Evolutionary conservation across 2,113 vertebrate genomes (phyloP), one percentile per base, ranked within the genome.

Genomic region (Pyxicephalus adspersus): DNA sequence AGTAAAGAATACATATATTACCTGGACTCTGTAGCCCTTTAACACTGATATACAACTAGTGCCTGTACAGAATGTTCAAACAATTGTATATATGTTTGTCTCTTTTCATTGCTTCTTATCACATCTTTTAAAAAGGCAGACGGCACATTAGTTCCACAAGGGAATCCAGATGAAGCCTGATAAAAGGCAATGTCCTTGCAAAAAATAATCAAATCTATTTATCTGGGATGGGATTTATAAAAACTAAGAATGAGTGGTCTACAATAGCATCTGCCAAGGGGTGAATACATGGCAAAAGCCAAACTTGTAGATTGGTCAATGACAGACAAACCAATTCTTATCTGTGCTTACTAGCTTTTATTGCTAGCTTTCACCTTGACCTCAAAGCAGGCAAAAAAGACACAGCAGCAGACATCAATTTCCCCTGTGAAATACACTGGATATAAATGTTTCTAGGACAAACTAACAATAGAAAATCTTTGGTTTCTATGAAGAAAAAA

Each of bases 231-330:
- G 83, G 28, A 80, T 18, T 74, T 77, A 52, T 0, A 16, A 17
- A 82, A 74, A 11, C 29, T 5, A 83, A n/a, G 80, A 85, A 87
- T 38, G 16, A 75, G 84, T 84, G 11, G 64, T 82, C 25, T 50
- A 64, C 34, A 20, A 61, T 23, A 22, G 78, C 70, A 78, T 80
- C 77, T 58, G 67, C 1, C 66, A 19, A 54, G 76, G 72, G 83
- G 84, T 5, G 31, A 50, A 0, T 29, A 54, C 65, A 22, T 51
- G 26, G 71, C 7, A 22, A 63, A 75, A 65, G 29, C 67, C 38
- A 57, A 0, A 0, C 29, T 25, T 60, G 76, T 79, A 9, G 23
- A 68, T 29, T 31, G 45, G 52, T 28, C 72, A 84, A 0, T 66
- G 63, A 79, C 55, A 77, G 34, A 66, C 20, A n/a, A 51, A 52